These are phyloP conservation scores for Dryococelus australis DNA, from an alignment of 2,888 invertebrate genomes.

Conservation along the genomic window DNA sequence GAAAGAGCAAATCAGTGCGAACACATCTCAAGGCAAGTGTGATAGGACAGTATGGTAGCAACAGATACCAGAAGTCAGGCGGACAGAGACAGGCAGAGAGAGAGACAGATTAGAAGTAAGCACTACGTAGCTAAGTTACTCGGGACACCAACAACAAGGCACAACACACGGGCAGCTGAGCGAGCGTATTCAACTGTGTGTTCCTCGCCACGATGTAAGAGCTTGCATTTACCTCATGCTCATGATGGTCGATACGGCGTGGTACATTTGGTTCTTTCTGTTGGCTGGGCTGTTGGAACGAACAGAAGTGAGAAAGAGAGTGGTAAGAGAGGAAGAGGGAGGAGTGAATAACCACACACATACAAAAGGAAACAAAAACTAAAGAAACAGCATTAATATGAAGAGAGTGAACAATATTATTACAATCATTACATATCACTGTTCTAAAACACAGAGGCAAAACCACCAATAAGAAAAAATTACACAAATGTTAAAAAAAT, in stretches of 20 bases:
- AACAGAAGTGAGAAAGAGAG: not conserved
- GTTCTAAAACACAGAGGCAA: not conserved
- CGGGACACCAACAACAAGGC: not conserved
- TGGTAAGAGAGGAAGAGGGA: conserved; percentile 19
- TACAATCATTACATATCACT: conserved; percentile 18
- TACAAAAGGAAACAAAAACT: conserved; percentile 41
- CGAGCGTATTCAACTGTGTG: not conserved
- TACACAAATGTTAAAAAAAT: not conserved
- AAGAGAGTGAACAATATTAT: conserved; percentile 31
- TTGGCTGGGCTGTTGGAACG: conserved; percentile 30
- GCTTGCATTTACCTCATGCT: conserved; percentile 79
- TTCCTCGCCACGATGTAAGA: not conserved
- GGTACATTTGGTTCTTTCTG: conserved; percentile 93
- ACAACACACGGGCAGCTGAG: not conserved
- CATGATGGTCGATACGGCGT: conserved; percentile 93
- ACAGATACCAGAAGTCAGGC: conserved; percentile 33
- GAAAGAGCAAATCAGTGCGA: conserved; percentile 29
- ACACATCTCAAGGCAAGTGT: conserved; percentile 30
- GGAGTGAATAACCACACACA: conserved; percentile 43
- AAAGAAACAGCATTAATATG: conserved; percentile 35
- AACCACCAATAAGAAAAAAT: not conserved
- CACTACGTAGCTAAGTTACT: not conserved
- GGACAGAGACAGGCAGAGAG: conserved; percentile 33
- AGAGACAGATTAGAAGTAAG: conserved; percentile 18
- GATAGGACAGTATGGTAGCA: conserved; percentile 35